phyloP scores from a whole-genome alignment of 2,113 vertebrate genomes.

The Physeter macrocephalus region DNA sequence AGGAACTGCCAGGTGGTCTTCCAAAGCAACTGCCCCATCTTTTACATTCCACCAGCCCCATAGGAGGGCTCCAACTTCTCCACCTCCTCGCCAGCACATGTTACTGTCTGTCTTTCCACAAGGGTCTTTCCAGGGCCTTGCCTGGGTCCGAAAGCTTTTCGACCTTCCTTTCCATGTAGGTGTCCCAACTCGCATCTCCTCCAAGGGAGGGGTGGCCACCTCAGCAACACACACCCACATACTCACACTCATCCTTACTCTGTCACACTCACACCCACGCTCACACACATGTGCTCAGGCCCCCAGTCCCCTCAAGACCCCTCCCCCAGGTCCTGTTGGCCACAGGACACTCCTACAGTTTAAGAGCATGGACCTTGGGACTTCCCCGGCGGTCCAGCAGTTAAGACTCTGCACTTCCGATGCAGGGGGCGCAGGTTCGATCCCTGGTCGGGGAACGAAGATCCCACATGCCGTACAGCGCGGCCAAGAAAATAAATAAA shows the following conservation, averaged over 20 bases:
- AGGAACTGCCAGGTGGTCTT: accelerated
- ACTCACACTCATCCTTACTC: not conserved
- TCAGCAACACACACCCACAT: not conserved
- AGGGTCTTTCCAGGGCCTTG: not conserved
- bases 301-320: not conserved
- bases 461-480: too few relatives aligned
- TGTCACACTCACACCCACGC: not conserved
- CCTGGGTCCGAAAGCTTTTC: not conserved
- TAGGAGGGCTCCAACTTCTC: not conserved
- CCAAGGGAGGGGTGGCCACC: too few relatives aligned
- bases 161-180: too few relatives aligned
- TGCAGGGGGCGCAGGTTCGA: too few relatives aligned
- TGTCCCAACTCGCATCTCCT: not conserved
- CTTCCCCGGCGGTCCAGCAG: too few relatives aligned
- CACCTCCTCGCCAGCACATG: not conserved
- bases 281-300: not conserved
- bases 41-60: not conserved
- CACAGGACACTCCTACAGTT: accelerated
- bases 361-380: not conserved
- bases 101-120: not conserved
- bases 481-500: too few relatives aligned
- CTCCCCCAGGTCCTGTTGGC: not conserved
- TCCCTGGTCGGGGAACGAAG: too few relatives aligned
- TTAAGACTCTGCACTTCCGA: too few relatives aligned
- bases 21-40: not conserved